Evolutionary conservation across 2,888 invertebrate species (phyloP).

Genomic region (Acanthosepion pharaonis): DNA sequence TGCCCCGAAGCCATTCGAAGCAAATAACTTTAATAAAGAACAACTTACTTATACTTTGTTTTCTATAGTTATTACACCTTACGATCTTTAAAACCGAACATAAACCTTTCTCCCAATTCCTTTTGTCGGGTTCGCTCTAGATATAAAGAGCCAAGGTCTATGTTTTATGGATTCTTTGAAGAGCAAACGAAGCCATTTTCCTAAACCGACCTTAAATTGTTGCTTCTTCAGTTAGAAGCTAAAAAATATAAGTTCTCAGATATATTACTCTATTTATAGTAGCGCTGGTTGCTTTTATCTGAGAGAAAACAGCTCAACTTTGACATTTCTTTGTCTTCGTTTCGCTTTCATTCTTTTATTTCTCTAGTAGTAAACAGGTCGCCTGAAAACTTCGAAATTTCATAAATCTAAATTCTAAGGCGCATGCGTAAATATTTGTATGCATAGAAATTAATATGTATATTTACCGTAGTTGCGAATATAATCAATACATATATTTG

Average conservation of each 20-base stretch:
- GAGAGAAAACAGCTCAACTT: neutral
- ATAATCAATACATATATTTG: too few relatives aligned
- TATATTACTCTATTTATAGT: neutral
- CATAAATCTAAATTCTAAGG: neutral
- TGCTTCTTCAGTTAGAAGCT: neutral
- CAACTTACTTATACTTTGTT: neutral
- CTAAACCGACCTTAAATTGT: neutral
- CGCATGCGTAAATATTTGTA: neutral
- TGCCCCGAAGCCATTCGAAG: neutral
- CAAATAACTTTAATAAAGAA: neutral
- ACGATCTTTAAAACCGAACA: neutral
- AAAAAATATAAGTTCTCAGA: neutral
- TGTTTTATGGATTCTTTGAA: neutral
- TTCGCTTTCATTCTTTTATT: neutral
- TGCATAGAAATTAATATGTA: too few relatives aligned
- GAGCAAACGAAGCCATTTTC: neutral
- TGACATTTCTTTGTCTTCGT: neutral
- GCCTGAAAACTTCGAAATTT: neutral
- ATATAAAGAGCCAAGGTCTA: neutral
- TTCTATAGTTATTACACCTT: neutral
- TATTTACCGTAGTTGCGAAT: too few relatives aligned
- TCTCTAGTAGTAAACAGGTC: neutral
- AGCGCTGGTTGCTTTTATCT: neutral
- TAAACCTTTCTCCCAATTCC: neutral
- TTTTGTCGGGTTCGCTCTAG: neutral